Base-by-base conservation (phyloP, 1,140 invertebrate species). In the Pygmarrhopalites habei region DNA sequence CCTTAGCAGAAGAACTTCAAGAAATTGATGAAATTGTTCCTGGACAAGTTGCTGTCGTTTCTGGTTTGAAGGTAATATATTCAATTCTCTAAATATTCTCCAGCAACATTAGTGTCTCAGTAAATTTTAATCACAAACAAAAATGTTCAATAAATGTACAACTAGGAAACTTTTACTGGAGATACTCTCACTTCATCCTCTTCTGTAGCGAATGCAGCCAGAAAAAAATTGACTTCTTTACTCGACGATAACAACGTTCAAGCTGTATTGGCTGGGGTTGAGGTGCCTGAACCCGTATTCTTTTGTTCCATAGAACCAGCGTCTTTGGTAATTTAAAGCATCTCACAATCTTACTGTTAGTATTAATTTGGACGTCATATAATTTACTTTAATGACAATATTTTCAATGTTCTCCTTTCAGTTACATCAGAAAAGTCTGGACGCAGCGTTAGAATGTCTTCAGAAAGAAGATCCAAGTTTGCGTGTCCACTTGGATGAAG, bases 241-340 rank as follows among this genome's bases (percentile, higher is more conserved):
- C 17, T 10, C 47, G 71, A 69, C n/a, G 62, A 73, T 2, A 35
- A 67, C 73, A 5, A 69, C 79, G 4, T 70, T 72, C 29, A 68
- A 65, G 72, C 66, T 76, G 60, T 85, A 80, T 71, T 78, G 70
- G 80, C 70, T 64, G 84, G 85, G 15, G 79, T 88, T 1, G 80
- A 82, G 47, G 77, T 93, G 62, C 92, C 92, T 0, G 87, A 95
- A 72, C 93, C 95, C 1, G 95, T 99, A 0, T 98, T 97, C 77
- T 95, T 96, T 73, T 98, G 95, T 75, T 92, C 92, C 0, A 87
- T 99, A 56, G 96, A 99, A 79, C 86, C 95, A 0, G 87, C 92
- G 0, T 92, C 89, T 58, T 72, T 86, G 58, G 75, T 76, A 74
- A 66, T 26, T 23, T 25, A 1, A 26, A n/a, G n/a, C 23, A 28